Percentiles rank a stretch among this genome's conserved stretches.
Evolutionary conservation across 2,113 vertebrate genomes (phyloP).

Genomic region (Laterallus jamaicensis): DNA sequence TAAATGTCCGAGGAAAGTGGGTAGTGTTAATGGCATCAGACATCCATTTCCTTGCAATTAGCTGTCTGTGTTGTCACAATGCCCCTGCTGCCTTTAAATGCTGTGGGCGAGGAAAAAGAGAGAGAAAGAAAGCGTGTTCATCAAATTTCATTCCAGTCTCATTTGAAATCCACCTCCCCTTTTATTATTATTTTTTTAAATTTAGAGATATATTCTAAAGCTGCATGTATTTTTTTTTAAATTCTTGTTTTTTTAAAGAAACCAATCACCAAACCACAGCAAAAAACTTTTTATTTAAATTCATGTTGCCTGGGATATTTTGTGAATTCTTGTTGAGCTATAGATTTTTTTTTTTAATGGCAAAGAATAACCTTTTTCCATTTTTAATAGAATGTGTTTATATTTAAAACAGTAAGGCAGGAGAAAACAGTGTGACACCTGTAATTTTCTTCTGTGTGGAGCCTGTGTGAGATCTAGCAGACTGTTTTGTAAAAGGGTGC

Average conservation of each 20-base stretch:
- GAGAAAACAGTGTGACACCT: background rate
- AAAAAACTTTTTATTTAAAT: background rate
- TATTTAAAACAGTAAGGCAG: background rate
- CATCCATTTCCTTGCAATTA: slow-evolving; percentile 66
- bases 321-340: background rate
- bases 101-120: slow-evolving; percentile 3
- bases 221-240: background rate
- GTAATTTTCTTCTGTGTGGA: background rate
- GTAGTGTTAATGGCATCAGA: slow-evolving; percentile 51
- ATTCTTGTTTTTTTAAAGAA: background rate
- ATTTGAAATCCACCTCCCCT: background rate
- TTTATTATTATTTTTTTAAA: background rate
- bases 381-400: background rate
- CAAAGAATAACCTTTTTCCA: background rate
- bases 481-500: background rate
- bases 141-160: slow-evolving; percentile 4
- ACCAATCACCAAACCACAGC: too few relatives aligned
- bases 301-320: background rate
- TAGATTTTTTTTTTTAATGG: background rate
- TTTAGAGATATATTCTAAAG: background rate
- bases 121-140: background rate
- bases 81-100: slow-evolving; percentile 44
- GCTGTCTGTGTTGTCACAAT: slow-evolving; percentile 53
- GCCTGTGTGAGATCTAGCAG: background rate
- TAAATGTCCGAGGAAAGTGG: slow-evolving; percentile 48